Evolutionary conservation across 2,113 vertebrate genomes (phyloP).

Genomic region (Phocoena phocoena): DNA sequence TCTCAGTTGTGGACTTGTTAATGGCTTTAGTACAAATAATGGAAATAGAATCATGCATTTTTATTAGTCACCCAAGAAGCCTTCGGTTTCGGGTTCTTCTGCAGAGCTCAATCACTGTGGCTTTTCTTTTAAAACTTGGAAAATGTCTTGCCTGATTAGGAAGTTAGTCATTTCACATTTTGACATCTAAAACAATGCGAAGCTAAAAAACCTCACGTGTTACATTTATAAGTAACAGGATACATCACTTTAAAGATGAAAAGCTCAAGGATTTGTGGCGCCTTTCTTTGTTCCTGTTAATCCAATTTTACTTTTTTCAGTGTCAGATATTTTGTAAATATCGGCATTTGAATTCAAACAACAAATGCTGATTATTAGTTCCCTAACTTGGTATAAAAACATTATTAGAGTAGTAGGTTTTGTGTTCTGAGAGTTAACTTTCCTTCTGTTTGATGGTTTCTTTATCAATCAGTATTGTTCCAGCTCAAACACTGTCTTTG

Average conservation of each 20-base stretch:
- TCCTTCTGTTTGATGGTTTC: not conserved
- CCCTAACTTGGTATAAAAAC: not conserved
- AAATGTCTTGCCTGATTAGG: conserved; percentile 53
- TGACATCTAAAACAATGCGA: conserved; percentile 66
- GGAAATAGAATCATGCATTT: conserved; percentile 57
- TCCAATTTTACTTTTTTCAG: not conserved
- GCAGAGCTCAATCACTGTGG: not conserved
- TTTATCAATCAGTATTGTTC: not conserved
- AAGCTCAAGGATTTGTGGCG: not conserved
- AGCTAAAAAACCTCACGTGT: conserved; percentile 25
- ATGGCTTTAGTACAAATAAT: conserved; percentile 59
- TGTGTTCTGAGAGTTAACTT: not conserved
- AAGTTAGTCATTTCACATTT: conserved; percentile 66
- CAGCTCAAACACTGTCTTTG: not conserved
- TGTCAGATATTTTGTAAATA: conserved; percentile 32
- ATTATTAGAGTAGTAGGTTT: not conserved
- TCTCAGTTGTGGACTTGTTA: conserved; percentile 37
- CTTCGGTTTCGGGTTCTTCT: conserved; percentile 37
- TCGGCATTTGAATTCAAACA: not conserved
- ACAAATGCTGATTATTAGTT: not conserved
- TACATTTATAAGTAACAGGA: conserved; percentile 50
- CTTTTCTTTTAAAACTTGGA: conserved; percentile 53
- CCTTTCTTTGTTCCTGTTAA: conserved; percentile 42
- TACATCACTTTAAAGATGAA: conserved; percentile 44
- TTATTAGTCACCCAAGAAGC: conserved; percentile 64